Evolutionary conservation across 2,888 invertebrate genomes (phyloP).

Genomic region (Nomada ruficornis): DNA sequence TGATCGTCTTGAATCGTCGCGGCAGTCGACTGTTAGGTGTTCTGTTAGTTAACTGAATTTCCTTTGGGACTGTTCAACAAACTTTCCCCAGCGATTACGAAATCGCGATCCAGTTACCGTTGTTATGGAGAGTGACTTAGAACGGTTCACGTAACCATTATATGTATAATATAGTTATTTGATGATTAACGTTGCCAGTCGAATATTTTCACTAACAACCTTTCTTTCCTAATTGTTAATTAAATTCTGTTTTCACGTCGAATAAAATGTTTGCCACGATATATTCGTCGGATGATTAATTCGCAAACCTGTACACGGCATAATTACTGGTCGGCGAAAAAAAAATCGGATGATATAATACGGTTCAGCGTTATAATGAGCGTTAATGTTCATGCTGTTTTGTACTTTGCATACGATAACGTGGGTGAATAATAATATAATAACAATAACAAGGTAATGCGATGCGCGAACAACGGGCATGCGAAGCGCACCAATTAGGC

Average conservation of each 20-base stretch:
- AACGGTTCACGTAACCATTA: slow-evolving; percentile 25
- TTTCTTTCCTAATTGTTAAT: too few species aligned
- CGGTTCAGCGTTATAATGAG: slow-evolving; percentile 3
- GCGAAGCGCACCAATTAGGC: slow-evolving; percentile 21
- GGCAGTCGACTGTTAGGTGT: background rate
- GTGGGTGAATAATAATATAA: slow-evolving; percentile 28
- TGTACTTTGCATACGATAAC: slow-evolving; percentile 20
- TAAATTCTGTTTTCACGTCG: too few species aligned
- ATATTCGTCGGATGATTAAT: background rate
- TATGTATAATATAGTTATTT: background rate
- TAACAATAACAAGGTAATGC: slow-evolving; percentile 22
- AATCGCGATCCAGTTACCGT: slow-evolving; percentile 27
- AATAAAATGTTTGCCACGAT: background rate
- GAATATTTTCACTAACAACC: too few species aligned
- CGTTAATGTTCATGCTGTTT: slow-evolving; percentile 18
- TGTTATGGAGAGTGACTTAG: slow-evolving; percentile 6
- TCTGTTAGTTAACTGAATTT: slow-evolving; percentile 1
- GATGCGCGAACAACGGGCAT: background rate
- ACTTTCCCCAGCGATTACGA: slow-evolving; percentile 35
- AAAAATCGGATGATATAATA: background rate
- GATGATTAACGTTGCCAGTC: too few species aligned
- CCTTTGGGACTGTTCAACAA: slow-evolving; percentile 16
- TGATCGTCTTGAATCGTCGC: too few species aligned
- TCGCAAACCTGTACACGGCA: background rate
- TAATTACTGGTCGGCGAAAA: background rate